Evolutionary conservation across 2,113 vertebrate genomes (phyloP).

Genomic region (Mastomys natalensis): DNA sequence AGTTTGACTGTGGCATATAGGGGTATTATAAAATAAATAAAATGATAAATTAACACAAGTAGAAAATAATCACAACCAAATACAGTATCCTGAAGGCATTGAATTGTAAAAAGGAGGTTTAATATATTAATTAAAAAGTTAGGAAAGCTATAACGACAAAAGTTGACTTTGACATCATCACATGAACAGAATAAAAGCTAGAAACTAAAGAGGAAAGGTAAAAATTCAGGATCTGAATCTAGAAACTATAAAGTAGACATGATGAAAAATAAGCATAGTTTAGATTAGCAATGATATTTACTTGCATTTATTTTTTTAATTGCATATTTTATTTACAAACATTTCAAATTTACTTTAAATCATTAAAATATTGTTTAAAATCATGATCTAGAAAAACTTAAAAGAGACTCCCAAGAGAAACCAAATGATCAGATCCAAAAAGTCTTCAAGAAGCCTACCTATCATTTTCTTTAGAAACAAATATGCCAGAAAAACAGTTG

Average conservation of each 20-base stretch:
- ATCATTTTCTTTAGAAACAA: conserved; percentile 28
- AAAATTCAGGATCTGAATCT: neutral
- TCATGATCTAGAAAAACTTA: neutral
- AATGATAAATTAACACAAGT: neutral
- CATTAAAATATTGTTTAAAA: neutral
- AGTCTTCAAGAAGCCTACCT: neutral
- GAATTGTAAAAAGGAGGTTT: neutral
- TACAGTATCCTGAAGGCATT: neutral
- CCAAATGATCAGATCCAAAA: neutral
- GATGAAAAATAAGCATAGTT: neutral
- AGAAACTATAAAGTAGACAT: neutral
- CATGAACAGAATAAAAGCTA: neutral
- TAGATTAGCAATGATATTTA: neutral
- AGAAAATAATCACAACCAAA: neutral
- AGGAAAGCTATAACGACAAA: neutral
- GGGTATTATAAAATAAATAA: neutral
- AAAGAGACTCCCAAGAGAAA: neutral
- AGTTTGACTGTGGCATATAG: neutral
- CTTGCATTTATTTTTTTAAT: neutral
- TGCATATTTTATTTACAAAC: no score
- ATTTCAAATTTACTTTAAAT: neutral
- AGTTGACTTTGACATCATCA: neutral
- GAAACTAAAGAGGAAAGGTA: neutral
- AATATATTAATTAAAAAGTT: neutral
- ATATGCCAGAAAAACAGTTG: neutral